Percentiles rank a stretch among this genome's conserved stretches.
These are phyloP conservation scores for Clarias platycephalus DNA, from an alignment of 2,797 vertebrate genomes.

Conservation along the genomic window DNA sequence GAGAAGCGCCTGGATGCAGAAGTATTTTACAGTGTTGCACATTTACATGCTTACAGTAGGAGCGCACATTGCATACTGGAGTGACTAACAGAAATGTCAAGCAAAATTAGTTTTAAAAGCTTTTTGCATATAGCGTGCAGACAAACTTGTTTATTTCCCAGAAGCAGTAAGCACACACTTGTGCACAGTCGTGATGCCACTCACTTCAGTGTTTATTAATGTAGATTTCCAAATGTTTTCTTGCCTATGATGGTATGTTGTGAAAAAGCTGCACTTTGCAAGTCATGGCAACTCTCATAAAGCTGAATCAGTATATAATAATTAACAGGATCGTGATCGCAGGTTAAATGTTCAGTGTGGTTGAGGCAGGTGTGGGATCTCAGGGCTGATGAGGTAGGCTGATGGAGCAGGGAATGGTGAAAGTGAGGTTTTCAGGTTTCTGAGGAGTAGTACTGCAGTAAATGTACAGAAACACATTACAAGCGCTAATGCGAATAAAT, in stretches of 20 bases:
- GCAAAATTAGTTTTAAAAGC: slow-evolving; percentile 37
- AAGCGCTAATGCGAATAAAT: background rate
- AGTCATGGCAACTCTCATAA: background rate
- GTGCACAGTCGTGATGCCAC: background rate
- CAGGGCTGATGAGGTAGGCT: slow-evolving; percentile 65
- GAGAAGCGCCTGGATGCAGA: slow-evolving; percentile 21
- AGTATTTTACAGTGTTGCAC: slow-evolving; percentile 19
- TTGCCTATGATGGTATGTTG: too few relatives aligned
- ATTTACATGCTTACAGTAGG: slow-evolving; percentile 31
- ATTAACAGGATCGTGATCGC: background rate
- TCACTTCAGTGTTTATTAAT: background rate
- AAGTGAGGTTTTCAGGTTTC: slow-evolving; percentile 33
- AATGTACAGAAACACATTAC: slow-evolving; percentile 7
- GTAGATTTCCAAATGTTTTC: background rate
- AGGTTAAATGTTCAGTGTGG: background rate
- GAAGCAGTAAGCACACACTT: background rate
- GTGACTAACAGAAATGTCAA: slow-evolving; percentile 29
- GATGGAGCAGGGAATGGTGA: slow-evolving; percentile 33
- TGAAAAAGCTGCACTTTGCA: background rate
- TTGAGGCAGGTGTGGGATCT: slow-evolving; percentile 50
- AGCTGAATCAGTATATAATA: background rate
- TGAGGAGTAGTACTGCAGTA: slow-evolving; percentile 13
- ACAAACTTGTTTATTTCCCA: background rate
- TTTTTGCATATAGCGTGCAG: slow-evolving; percentile 33
- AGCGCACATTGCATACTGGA: slow-evolving; percentile 37